phyloP scores from a whole-genome alignment of 2,113 vertebrate species.

The Platysteira castanea region DNA sequence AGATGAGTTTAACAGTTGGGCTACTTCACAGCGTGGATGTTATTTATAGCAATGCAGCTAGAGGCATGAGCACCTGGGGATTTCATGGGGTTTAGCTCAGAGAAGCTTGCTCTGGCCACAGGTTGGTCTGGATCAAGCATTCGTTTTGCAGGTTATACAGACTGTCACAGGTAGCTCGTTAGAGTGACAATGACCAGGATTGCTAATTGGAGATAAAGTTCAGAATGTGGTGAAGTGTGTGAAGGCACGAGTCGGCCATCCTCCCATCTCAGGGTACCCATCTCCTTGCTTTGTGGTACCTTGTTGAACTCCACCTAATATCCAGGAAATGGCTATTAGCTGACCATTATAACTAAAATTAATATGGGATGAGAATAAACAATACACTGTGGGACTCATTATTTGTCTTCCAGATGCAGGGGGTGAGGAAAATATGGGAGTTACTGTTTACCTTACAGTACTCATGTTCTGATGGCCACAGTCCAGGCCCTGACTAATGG shows the following conservation, averaged over 20 bases:
- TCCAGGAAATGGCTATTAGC: slow-evolving; percentile 43
- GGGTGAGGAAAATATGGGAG: slow-evolving; percentile 58
- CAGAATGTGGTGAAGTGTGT: neutral
- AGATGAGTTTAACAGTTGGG: slow-evolving; percentile 66
- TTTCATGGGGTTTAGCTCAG: neutral
- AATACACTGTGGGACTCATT: slow-evolving; percentile 66
- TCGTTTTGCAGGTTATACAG: slow-evolving; percentile 20
- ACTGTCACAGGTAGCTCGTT: neutral
- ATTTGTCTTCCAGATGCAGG: slow-evolving; percentile 75
- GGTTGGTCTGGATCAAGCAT: slow-evolving; percentile 1
- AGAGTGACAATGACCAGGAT: slow-evolving; percentile 3
- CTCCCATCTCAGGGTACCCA: neutral
- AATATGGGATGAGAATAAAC: slow-evolving; percentile 54
- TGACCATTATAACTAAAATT: slow-evolving; percentile 48
- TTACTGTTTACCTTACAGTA: slow-evolving; percentile 63
- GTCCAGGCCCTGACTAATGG: slow-evolving; percentile 76
- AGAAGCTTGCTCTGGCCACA: neutral
- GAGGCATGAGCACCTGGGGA: slow-evolving; percentile 2
- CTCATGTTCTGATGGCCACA: slow-evolving; percentile 63
- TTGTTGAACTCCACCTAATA: neutral
- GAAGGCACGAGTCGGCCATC: neutral
- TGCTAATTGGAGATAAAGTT: neutral
- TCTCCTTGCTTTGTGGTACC: slow-evolving; percentile 1
- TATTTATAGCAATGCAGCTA: slow-evolving; percentile 48
- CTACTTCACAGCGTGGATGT: neutral